These are phyloP conservation scores for Cataglyphis rosenhaueri DNA, from an alignment of 2,888 invertebrate species.

Conservation along the genomic window DNA sequence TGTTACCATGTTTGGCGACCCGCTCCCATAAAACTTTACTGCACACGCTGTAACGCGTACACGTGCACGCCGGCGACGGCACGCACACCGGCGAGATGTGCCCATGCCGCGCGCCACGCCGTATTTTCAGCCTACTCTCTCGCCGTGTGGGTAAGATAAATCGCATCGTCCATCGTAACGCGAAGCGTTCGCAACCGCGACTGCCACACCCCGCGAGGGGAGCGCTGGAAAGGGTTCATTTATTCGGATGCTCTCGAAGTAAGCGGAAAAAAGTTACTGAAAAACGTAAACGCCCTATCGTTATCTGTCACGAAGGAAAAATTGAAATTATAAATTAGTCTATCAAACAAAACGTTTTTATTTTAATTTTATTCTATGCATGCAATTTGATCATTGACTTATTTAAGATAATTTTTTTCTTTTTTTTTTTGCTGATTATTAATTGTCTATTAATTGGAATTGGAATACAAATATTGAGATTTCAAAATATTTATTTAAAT, in stretches of 20 bases:
- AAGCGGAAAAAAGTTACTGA: background rate
- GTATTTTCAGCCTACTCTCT: slow-evolving; percentile 65
- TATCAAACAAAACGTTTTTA: background rate
- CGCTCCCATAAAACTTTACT: slow-evolving; percentile 80
- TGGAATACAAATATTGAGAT: background rate
- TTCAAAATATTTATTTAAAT: background rate
- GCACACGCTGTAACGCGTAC: slow-evolving; percentile 58
- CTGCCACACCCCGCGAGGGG: slow-evolving; percentile 57
- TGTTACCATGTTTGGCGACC: slow-evolving; percentile 80
- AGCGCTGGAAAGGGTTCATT: slow-evolving; percentile 7
- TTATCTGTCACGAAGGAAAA: background rate
- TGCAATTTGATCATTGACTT: background rate
- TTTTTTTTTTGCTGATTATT: background rate
- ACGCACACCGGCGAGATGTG: slow-evolving; percentile 24
- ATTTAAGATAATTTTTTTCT: background rate
- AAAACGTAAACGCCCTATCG: background rate
- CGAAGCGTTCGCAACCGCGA: slow-evolving; percentile 31
- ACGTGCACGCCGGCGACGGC: slow-evolving; percentile 37
- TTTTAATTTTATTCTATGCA: background rate
- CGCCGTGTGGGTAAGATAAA: slow-evolving; percentile 66
- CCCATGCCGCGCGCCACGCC: slow-evolving; percentile 39
- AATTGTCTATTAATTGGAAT: background rate
- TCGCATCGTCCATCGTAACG: slow-evolving; percentile 65
- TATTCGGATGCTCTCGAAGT: background rate
- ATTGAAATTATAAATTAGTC: background rate